Conservation (phyloP, 2,888 invertebrate species). For the Apotomis turbidana region DNA sequence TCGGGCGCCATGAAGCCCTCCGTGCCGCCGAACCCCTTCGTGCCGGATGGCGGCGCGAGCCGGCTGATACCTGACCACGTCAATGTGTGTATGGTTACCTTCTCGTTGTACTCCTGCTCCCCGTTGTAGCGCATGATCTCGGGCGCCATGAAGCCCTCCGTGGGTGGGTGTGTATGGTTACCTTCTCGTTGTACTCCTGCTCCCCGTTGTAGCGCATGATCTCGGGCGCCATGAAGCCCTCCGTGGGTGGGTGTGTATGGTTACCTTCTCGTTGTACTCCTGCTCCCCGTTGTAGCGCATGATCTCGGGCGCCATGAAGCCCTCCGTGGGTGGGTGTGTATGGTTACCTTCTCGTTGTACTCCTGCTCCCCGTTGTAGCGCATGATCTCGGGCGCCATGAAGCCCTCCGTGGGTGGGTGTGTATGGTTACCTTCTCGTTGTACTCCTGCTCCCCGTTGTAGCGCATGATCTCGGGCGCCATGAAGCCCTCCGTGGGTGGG, state of each 20-base stretch:
- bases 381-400: conserved; percentile 99
- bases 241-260: conserved; percentile 81
- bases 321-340: conserved; percentile 87
- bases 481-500: conserved; percentile 94
- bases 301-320: conserved; percentile 99
- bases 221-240: conserved; percentile 99
- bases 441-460: conserved; percentile 99
- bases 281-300: conserved; percentile 99
- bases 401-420: conserved; percentile 90
- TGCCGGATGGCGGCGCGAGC: conserved; percentile 93
- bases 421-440: conserved; percentile 91
- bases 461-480: conserved; percentile 99
- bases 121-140: conserved; percentile 99
- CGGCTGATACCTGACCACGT: conserved; percentile 89
- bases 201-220: conserved; percentile 99
- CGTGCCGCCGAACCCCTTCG: conserved; percentile 99
- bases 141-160: conserved; percentile 99
- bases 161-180: conserved; percentile 68
- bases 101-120: conserved; percentile 99
- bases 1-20: conserved; percentile 99
- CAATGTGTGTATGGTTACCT: conserved; percentile 78
- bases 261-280: conserved; percentile 98
- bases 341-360: conserved; percentile 95
- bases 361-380: conserved; percentile 99
- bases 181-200: conserved; percentile 99